Evolutionary conservation across 1,140 invertebrate genomes (phyloP).

Genomic region (Ylistrum balloti): DNA sequence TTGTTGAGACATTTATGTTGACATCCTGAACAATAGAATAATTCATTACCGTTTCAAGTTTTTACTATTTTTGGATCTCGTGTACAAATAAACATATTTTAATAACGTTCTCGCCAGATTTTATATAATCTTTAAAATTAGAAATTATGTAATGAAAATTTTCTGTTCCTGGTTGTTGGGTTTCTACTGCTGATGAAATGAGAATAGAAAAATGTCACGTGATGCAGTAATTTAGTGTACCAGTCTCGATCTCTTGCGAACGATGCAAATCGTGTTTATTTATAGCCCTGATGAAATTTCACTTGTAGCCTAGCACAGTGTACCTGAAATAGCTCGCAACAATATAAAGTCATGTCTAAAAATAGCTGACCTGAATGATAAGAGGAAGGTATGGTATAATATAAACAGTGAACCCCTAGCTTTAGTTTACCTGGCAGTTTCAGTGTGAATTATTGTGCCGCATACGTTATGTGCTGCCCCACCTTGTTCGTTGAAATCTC

Average conservation of each 20-base stretch:
- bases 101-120: not conserved
- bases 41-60: not conserved
- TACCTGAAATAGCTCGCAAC: conserved; percentile 24
- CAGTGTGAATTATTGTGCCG: not conserved
- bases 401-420: not conserved
- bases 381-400: not conserved
- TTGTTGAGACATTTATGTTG: not conserved
- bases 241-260: not conserved
- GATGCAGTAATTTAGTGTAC: not conserved
- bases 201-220: not conserved
- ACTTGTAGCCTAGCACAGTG: not conserved
- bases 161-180: not conserved
- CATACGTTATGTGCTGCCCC: not conserved
- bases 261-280: conserved; percentile 8
- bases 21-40: not conserved
- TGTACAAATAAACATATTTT: not conserved
- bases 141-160: not conserved
- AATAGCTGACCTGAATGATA: not conserved
- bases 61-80: not conserved
- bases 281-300: not conserved
- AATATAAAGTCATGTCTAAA: conserved; percentile 2
- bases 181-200: not conserved
- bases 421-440: not conserved
- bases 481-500: not conserved
- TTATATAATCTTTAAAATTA: not conserved